Evolutionary conservation across 64 coral and sea anemone species (phyloP).

Genomic region (Platygyra sinensis): DNA sequence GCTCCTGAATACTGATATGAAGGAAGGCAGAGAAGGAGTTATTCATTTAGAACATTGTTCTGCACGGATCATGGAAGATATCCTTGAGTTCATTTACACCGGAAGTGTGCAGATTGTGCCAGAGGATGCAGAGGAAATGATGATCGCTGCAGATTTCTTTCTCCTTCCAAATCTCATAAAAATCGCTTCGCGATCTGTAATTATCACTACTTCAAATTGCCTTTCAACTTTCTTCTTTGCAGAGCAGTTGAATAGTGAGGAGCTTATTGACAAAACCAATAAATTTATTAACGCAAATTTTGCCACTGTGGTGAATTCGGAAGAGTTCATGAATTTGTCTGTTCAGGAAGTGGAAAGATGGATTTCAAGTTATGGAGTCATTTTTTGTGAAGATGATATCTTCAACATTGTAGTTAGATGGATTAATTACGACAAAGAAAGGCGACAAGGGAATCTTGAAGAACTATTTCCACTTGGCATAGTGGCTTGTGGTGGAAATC

Average conservation of each 20-base stretch:
- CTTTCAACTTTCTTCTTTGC: neutral
- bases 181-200: neutral
- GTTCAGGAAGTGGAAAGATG: neutral
- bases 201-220: neutral
- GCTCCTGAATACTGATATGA: neutral
- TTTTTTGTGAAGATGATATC: too few relatives aligned
- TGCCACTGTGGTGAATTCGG: too few relatives aligned
- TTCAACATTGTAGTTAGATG: too few relatives aligned
- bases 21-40: neutral
- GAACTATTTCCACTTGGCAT: neutral
- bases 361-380: neutral
- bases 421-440: neutral
- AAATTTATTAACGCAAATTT: too few relatives aligned
- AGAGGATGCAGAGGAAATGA: neutral
- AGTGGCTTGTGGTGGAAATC: neutral
- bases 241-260: too few relatives aligned
- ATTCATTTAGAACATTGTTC: too few relatives aligned
- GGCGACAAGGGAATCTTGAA: neutral
- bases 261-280: too few relatives aligned
- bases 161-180: neutral
- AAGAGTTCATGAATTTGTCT: too few relatives aligned
- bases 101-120: too few relatives aligned
- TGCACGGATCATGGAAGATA: too few relatives aligned
- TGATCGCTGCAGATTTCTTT: neutral
- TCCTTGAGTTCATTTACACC: neutral